phyloP scores from a whole-genome alignment of 2,888 invertebrate species.

The Oscheius sp. region DNA sequence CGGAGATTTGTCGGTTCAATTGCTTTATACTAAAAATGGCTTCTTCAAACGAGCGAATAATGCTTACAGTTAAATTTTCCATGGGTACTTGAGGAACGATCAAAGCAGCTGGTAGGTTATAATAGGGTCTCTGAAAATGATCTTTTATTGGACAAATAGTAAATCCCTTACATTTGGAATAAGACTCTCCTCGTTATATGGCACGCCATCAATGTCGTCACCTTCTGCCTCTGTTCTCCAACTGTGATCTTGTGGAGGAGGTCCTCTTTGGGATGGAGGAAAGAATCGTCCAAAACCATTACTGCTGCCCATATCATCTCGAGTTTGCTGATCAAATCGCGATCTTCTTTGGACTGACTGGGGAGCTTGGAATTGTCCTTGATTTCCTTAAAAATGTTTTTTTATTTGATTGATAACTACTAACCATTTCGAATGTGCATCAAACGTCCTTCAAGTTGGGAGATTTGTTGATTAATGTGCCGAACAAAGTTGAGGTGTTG shows the following conservation, averaged over 20 bases:
- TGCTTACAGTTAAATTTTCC: conserved; percentile 78
- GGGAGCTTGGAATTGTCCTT: not conserved
- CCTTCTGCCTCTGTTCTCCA: conserved; percentile 24
- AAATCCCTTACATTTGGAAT: conserved; percentile 41
- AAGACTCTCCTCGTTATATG: conserved; percentile 43
- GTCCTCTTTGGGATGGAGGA: not conserved
- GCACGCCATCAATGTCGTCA: conserved; percentile 52
- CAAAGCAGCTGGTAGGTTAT: conserved; percentile 93
- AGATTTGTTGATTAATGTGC: conserved; percentile 78
- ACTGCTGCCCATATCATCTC: not conserved
- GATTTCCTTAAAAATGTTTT: not conserved
- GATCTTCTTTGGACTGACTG: conserved; percentile 4
- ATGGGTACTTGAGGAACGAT: conserved; percentile 96
- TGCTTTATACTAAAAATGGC: conserved; percentile 79
- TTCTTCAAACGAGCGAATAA: not conserved
- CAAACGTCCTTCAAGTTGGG: conserved; percentile 20
- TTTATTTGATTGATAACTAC: not conserved
- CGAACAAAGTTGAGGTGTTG: conserved; percentile 94
- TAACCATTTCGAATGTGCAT: conserved; percentile 4
- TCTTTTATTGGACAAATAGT: not conserved
- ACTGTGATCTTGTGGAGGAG: not conserved
- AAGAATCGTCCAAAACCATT: conserved; percentile 13
- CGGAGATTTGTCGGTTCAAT: conserved; percentile 88
- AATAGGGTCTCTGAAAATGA: conserved; percentile 80
- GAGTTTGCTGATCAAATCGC: conserved; percentile 32